Evolutionary conservation across 2,113 vertebrate species (phyloP).

Genomic region (Prietella phreatophila): DNA sequence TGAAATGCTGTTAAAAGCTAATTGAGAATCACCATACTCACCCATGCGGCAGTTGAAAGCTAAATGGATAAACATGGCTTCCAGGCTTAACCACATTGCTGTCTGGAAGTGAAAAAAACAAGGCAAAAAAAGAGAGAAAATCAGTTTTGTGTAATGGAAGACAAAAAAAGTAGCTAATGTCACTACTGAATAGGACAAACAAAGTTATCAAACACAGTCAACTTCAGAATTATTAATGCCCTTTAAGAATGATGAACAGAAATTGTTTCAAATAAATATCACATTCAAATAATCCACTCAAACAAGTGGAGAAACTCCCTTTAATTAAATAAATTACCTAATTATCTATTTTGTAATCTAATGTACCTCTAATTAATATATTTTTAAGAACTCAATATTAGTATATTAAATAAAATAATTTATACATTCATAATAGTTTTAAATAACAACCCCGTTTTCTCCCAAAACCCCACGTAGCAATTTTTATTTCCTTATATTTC

Average conservation of each 20-base stretch:
- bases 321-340: too few relatives aligned
- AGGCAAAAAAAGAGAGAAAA: not conserved
- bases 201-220: not conserved
- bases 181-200: not conserved
- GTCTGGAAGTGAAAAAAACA: constrained; percentile 35
- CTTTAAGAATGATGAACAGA: not conserved
- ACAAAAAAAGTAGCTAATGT: not conserved
- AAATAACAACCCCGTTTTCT: not conserved
- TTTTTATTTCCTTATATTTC: too few relatives aligned
- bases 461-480: too few relatives aligned
- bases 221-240: not conserved
- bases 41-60: constrained; percentile 63
- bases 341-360: too few relatives aligned
- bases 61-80: constrained; percentile 66
- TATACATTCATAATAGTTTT: not conserved
- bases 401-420: not conserved
- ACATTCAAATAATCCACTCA: not conserved
- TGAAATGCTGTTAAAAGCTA: not conserved
- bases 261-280: not conserved
- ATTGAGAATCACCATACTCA: constrained; percentile 50
- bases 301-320: not conserved
- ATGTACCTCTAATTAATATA: too few relatives aligned
- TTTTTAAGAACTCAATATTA: too few relatives aligned
- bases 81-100: constrained; percentile 59
- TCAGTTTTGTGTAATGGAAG: not conserved